Conservation (phyloP, 1,140 invertebrate species). For the Tetragnatha versicolor region DNA sequence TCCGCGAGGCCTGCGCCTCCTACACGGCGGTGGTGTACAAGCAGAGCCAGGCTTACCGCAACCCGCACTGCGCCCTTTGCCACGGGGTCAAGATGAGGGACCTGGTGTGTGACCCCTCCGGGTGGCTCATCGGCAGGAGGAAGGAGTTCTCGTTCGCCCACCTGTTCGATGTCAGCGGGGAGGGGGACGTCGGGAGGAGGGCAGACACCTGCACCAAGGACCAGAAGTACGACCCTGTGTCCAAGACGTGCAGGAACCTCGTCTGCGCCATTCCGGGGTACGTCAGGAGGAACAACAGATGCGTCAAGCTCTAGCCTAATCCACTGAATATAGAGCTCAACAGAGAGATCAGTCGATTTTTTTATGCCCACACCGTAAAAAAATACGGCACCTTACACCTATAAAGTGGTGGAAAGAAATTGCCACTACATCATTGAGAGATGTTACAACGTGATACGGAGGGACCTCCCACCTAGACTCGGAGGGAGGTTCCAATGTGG, state of each 20-base stretch:
- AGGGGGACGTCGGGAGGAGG: slow-evolving; percentile 12
- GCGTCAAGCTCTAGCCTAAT: no score
- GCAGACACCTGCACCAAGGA: slow-evolving; percentile 14
- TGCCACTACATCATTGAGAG: no score
- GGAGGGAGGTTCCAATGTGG: no score
- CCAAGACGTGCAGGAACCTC: slow-evolving; percentile 65
- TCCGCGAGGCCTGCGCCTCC: background rate
- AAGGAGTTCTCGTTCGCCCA: slow-evolving; percentile 19
- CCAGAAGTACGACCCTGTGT: slow-evolving; percentile 68
- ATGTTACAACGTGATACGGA: no score
- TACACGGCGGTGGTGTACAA: slow-evolving; percentile 9
- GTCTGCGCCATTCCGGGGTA: slow-evolving; percentile 58
- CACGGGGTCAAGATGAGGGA: background rate
- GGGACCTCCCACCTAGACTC: no score
- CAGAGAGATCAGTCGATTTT: no score
- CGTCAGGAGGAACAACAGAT: slow-evolving; percentile 3
- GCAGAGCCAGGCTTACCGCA: background rate
- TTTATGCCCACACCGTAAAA: no score
- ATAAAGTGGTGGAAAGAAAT: no score
- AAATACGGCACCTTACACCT: no score
- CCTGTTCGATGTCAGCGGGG: slow-evolving; percentile 26
- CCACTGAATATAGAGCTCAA: no score
- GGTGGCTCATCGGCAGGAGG: background rate
- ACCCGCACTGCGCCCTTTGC: slow-evolving; percentile 25
- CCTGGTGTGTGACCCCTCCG: background rate